Conservation (phyloP, 2,113 vertebrate genomes). For the Phalacrocorax brasilianus region DNA sequence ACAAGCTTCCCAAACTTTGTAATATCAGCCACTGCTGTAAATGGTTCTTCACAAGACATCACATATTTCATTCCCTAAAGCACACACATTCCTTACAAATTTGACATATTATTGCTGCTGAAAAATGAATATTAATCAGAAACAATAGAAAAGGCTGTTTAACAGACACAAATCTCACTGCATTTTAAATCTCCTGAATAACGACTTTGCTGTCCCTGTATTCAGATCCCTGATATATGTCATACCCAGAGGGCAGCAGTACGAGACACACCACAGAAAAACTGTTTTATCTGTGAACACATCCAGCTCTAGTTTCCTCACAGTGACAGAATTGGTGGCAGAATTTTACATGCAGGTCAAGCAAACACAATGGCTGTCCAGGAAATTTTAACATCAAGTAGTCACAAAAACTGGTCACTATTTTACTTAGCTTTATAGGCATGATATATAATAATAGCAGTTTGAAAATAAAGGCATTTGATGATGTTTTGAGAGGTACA, state of each 20-base stretch:
- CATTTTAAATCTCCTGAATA: background rate
- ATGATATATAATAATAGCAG: background rate
- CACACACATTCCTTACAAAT: background rate
- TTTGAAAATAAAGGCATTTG: background rate
- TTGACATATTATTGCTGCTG: background rate
- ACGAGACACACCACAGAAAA: background rate
- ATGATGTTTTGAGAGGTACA: background rate
- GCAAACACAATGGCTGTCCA: background rate
- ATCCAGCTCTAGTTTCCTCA: background rate
- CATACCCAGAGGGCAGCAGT: background rate
- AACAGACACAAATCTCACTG: background rate
- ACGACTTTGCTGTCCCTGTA: background rate
- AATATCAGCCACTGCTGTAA: background rate
- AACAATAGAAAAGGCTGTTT: background rate
- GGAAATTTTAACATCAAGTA: background rate
- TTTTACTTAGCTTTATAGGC: background rate
- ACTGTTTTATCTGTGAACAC: background rate
- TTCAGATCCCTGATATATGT: background rate
- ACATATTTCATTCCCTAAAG: background rate
- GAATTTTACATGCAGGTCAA: background rate
- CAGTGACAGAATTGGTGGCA: background rate
- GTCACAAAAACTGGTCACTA: background rate
- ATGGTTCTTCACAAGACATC: background rate
- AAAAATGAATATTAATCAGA: background rate
- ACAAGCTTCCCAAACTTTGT: background rate